These are phyloP conservation scores for Lymantria dispar DNA, from an alignment of 2,888 invertebrate genomes.

Conservation along the genomic window DNA sequence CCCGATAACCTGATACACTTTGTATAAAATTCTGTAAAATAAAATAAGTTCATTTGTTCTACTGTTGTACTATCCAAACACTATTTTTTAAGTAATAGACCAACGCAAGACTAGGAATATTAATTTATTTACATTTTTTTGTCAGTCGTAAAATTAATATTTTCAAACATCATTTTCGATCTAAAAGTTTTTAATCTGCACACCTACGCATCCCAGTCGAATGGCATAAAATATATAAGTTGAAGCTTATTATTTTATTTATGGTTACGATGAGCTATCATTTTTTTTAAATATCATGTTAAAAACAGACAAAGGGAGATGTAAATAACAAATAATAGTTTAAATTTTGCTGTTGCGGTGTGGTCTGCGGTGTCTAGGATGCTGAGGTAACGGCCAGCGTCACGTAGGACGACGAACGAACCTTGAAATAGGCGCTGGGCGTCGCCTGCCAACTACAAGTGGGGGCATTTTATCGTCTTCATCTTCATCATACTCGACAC, in stretches of 20 bases:
- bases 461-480: constrained; percentile 73
- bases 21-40: constrained; percentile 9
- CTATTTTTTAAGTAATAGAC: constrained; percentile 45
- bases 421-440: constrained; percentile 54
- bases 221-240: background rate
- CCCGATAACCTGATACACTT: too few species aligned
- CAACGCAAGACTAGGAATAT: constrained; percentile 50
- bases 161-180: too few species aligned
- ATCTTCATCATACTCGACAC: constrained; percentile 61
- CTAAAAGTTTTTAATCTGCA: too few species aligned
- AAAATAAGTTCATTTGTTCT: background rate
- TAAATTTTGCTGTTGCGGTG: constrained; percentile 49
- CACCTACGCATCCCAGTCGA: too few species aligned
- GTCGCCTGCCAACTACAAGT: constrained; percentile 62
- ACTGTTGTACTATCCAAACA: background rate
- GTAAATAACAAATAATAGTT: constrained; percentile 19
- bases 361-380: constrained; percentile 58
- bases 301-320: constrained; percentile 13
- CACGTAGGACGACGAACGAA: constrained; percentile 72
- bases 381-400: constrained; percentile 65
- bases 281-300: constrained; percentile 8
- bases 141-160: constrained; percentile 49
- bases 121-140: constrained; percentile 63
- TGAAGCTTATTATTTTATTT: background rate
- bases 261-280: background rate